phyloP scores from a whole-genome alignment of 2,113 vertebrate genomes.

The Thinocorus orbignyianus region DNA sequence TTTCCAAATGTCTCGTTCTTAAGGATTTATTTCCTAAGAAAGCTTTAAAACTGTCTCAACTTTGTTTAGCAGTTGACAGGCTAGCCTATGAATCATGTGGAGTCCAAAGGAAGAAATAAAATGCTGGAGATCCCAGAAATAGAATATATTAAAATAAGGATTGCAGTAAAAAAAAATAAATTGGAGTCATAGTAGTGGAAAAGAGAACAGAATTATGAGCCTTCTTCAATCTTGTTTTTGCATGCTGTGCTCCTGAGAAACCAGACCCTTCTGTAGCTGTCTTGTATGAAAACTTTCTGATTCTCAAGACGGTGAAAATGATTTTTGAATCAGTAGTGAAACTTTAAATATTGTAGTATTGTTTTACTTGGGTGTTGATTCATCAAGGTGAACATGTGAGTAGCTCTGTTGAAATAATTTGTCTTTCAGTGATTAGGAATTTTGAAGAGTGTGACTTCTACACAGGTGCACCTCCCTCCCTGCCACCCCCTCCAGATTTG shows the following conservation, averaged over 20 bases:
- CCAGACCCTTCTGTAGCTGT: neutral
- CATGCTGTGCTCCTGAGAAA: neutral
- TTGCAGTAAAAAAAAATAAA: neutral
- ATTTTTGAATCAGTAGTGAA: neutral
- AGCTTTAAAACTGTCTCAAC: neutral
- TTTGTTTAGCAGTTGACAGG: neutral
- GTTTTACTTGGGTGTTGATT: neutral
- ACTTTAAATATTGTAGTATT: neutral
- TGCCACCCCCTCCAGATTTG: neutral
- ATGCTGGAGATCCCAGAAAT: neutral
- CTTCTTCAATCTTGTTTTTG: neutral
- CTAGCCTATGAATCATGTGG: neutral
- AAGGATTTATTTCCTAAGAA: neutral
- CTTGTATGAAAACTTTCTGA: neutral
- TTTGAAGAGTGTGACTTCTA: neutral
- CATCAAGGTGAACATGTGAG: neutral
- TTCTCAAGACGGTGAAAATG: neutral
- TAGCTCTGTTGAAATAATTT: neutral
- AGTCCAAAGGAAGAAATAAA: neutral
- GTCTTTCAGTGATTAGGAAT: neutral
- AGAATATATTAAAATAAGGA: neutral
- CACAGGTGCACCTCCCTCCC: accelerated
- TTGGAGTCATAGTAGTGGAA: neutral
- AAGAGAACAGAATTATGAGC: neutral
- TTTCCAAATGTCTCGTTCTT: neutral